phyloP scores from a whole-genome alignment of 1,140 invertebrate species.

The Liolophura sinensis region DNA sequence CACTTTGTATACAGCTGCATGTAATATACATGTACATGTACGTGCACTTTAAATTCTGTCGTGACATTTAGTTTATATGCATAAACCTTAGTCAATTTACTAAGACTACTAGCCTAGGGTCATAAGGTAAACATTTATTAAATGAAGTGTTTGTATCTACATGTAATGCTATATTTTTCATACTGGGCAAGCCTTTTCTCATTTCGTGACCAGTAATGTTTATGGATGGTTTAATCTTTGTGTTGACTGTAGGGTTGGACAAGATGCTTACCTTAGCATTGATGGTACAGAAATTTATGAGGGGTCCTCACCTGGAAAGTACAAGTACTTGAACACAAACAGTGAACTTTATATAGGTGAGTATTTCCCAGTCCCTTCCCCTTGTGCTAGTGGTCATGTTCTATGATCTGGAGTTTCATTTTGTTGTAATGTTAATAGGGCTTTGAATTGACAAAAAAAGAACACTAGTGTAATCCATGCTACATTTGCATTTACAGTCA shows the following conservation, averaged over 20 bases:
- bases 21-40: too few species aligned
- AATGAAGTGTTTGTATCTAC: neutral
- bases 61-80: neutral
- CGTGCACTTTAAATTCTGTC: too few species aligned
- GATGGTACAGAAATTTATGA: slow-evolving; percentile 79
- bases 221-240: slow-evolving; percentile 8
- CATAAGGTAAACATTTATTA: neutral
- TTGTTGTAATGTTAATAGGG: slow-evolving; percentile 5
- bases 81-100: neutral
- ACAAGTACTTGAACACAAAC: slow-evolving; percentile 83
- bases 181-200: neutral
- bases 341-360: slow-evolving; percentile 84
- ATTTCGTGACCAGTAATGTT: neutral
- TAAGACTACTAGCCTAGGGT: neutral
- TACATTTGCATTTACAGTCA: neutral
- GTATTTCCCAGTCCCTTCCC: slow-evolving; percentile 19
- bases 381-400: neutral
- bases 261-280: slow-evolving; percentile 81
- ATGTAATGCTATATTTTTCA: neutral
- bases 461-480: too few species aligned
- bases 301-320: slow-evolving; percentile 78
- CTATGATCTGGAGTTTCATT: neutral
- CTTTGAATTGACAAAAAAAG: neutral
- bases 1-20: too few species aligned
- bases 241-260: slow-evolving; percentile 71